A percentile compares a stretch with the other conserved stretches of the same genome.
These are phyloP conservation scores for Arctopsyche grandis DNA, from an alignment of 1,140 invertebrate species.

Conservation along the genomic window DNA sequence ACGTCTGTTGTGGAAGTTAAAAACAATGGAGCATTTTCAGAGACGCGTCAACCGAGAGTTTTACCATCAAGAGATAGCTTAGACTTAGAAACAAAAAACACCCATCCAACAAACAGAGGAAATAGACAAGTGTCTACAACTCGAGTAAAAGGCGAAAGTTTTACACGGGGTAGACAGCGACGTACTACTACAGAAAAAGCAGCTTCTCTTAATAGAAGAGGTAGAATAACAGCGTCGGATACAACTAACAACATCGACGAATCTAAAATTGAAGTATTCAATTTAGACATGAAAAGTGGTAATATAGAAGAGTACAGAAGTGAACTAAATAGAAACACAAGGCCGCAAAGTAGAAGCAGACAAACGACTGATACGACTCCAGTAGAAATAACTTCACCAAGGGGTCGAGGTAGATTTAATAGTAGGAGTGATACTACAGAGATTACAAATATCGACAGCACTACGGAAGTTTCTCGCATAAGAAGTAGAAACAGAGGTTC, in stretches of 20 bases:
- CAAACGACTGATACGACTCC: conserved; percentile 1
- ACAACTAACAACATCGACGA: conserved; percentile 33
- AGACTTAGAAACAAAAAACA: neutral
- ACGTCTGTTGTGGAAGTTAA: conserved; percentile 38
- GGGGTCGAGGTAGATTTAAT: conserved; percentile 42
- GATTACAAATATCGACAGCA: neutral
- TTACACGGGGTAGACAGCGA: neutral
- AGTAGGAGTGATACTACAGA: conserved; percentile 12
- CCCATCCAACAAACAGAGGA: conserved; percentile 24
- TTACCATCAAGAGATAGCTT: conserved; percentile 37
- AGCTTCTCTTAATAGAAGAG: conserved; percentile 1
- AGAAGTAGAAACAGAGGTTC: conserved; percentile 30
- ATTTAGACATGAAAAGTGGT: conserved; percentile 52
- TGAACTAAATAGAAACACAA: conserved; percentile 11
- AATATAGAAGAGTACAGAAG: conserved; percentile 7
- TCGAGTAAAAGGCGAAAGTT: neutral
- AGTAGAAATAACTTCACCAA: conserved; percentile 16
- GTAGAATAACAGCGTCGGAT: conserved; percentile 20
- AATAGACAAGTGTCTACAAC: conserved; percentile 29
- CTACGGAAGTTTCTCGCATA: neutral
- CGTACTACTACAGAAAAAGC: conserved; percentile 8
- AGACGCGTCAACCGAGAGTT: conserved; percentile 46
- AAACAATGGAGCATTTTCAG: conserved; percentile 50
- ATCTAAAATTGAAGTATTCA: conserved; percentile 53
- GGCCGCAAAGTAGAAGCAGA: conserved; percentile 19